These are phyloP conservation scores for Apteryx owenii DNA, from an alignment of 2,113 vertebrate species.

Conservation along the genomic window DNA sequence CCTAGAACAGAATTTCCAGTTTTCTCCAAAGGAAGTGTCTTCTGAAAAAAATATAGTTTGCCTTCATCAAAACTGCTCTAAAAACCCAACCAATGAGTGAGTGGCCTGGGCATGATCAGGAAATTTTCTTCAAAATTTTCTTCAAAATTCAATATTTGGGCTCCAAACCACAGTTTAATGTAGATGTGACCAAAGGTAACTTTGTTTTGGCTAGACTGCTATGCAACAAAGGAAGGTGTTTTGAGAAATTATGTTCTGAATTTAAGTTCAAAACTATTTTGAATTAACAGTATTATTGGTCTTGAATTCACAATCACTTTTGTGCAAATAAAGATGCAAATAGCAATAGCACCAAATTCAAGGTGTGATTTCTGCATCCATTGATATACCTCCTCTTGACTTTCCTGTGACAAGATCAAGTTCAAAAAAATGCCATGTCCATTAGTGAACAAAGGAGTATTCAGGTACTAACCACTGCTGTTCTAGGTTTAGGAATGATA, in stretches of 20 bases:
- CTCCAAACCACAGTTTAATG: not conserved
- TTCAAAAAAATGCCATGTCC: not conserved
- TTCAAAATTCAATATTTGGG: not conserved
- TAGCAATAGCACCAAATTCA: not conserved
- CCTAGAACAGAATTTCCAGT: not conserved
- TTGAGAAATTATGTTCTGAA: not conserved
- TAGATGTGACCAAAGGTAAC: not conserved
- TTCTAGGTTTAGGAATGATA: not conserved
- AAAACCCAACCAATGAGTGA: not conserved
- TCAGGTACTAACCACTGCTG: not conserved
- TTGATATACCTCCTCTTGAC: not conserved
- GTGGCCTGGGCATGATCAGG: not conserved
- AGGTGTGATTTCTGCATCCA: not conserved
- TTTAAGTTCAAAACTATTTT: not conserved
- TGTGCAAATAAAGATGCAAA: not conserved
- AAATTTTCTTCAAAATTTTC: not conserved
- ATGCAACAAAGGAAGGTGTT: not conserved
- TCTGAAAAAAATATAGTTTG: accelerated
- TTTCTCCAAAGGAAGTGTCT: not conserved
- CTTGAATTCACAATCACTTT: not conserved
- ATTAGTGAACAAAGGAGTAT: not conserved
- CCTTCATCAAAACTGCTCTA: not conserved
- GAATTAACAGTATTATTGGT: not conserved
- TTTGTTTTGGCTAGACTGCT: not conserved
- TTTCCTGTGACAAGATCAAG: not conserved